Base-by-base conservation (phyloP, 2,113 vertebrate species). In the Takifugu bimaculatus region DNA sequence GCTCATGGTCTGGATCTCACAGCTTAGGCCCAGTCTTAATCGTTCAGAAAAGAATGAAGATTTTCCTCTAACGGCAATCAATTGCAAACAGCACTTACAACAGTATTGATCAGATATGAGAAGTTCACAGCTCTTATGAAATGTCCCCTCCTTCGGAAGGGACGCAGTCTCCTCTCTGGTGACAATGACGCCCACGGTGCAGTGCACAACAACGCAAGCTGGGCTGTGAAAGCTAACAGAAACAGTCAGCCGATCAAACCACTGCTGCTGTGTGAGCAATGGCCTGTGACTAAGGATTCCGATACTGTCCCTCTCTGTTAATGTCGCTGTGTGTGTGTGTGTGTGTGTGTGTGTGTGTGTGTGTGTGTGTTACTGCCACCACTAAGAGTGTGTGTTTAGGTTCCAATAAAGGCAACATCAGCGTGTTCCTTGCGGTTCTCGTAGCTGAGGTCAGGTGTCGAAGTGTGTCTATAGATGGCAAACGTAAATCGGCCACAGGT, bases 121-220 rank as follows among this genome's bases (percentile, higher is more conserved):
- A 25, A 48, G n/a, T 25, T 15, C 43, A 26, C 11, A 45, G 5
- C 48, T 13, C 51, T 25, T 12, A 28, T 25, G n/a, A 27, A 57
- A 57, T 57, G 12, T 12, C 14, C 28, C 42, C 11, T 20, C 15
- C 28, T 44, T 44, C 47, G 50, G 13, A 43, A 7, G 56, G 44
- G 60, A 32, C 48, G 27, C 35, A 47, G 57, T 66, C 50, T 65
- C 64, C 61, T 56, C 53, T 58, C 60, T 28, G 55, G 35, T 60
- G 50, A 78, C 70, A 57, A 48, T 71, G 68, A 74, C 83, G 29
- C 86, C 81, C 85, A 86, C 80, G 32, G 12, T 54, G 59, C 74
- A 77, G 56, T 75, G 64, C 79, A 70, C 80, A 78, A 72, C 53
- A 65, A 70, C 52, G 48, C 78, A 81, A 80, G 75, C 74, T 72